phyloP scores from a whole-genome alignment of 2,888 invertebrate genomes.

The Leptinotarsa rubiginosa region DNA sequence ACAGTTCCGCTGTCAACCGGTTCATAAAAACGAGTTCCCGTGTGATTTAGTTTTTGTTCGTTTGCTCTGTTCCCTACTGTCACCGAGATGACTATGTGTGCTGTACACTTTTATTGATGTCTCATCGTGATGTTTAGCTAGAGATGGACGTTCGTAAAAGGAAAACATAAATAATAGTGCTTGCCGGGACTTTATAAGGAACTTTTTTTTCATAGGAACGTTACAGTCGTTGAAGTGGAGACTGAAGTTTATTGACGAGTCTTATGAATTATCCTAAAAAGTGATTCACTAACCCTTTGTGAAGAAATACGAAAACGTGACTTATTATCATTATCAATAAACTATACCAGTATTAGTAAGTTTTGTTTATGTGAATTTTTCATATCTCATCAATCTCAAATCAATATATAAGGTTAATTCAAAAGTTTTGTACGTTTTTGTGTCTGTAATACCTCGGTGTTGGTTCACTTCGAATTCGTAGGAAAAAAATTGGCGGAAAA shows the following conservation, averaged over 20 bases:
- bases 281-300: background rate
- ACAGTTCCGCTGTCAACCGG: slow-evolving; percentile 71
- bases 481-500: too few relatives aligned
- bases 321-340: too few relatives aligned
- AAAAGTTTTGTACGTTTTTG: too few relatives aligned
- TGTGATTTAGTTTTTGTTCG: slow-evolving; percentile 39
- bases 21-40: slow-evolving; percentile 40
- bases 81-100: slow-evolving; percentile 21
- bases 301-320: background rate
- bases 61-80: slow-evolving; percentile 28
- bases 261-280: background rate
- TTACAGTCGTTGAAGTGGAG: background rate
- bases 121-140: slow-evolving; percentile 18
- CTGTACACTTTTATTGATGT: slow-evolving; percentile 28
- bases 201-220: background rate
- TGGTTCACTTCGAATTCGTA: too few relatives aligned
- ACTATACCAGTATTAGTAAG: too few relatives aligned
- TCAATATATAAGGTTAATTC: too few relatives aligned
- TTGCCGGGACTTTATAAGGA: slow-evolving; percentile 13
- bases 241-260: slow-evolving; percentile 6
- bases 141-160: slow-evolving; percentile 11
- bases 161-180: slow-evolving; percentile 11
- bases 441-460: too few relatives aligned
- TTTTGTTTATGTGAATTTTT: too few relatives aligned
- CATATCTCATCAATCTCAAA: too few relatives aligned